Evolutionary conservation across 2,113 vertebrate species (phyloP).

Genomic region (Sapayoa aenigma): DNA sequence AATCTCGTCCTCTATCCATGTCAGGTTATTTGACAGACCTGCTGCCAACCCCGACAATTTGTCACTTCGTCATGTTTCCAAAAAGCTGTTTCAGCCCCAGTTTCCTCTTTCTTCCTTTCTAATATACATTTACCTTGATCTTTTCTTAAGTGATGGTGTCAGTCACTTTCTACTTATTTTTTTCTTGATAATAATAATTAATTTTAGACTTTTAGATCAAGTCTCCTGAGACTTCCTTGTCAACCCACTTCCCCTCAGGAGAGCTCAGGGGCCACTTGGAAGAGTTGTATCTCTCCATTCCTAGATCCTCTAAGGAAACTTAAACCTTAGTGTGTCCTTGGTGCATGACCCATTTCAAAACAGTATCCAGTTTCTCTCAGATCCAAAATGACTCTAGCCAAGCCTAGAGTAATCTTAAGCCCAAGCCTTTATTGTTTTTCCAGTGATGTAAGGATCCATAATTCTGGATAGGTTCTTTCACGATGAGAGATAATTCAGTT

Average conservation of each 20-base stretch:
- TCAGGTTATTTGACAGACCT: too few species aligned
- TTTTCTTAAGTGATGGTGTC: not conserved
- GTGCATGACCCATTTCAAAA: not conserved
- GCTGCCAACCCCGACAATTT: too few species aligned
- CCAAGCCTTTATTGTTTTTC: not conserved
- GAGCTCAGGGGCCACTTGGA: not conserved
- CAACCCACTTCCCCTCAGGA: not conserved
- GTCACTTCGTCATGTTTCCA: not conserved
- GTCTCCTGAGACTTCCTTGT: not conserved
- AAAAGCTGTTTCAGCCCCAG: not conserved
- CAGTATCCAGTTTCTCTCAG: not conserved
- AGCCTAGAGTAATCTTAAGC: not conserved
- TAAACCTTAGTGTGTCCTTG: not conserved
- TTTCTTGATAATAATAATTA: not conserved
- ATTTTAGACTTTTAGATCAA: not conserved
- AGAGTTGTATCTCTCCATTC: not conserved
- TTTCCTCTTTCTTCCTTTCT: not conserved
- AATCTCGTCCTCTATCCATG: too few species aligned
- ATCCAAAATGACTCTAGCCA: not conserved
- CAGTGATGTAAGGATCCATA: not conserved
- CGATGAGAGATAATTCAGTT: not conserved
- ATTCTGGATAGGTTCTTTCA: not conserved
- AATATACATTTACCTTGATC: not conserved
- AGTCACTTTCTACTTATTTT: not conserved
- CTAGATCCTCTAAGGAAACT: not conserved